phyloP scores from a whole-genome alignment of 2,888 invertebrate species.

The Danaus chrysippus region DNA sequence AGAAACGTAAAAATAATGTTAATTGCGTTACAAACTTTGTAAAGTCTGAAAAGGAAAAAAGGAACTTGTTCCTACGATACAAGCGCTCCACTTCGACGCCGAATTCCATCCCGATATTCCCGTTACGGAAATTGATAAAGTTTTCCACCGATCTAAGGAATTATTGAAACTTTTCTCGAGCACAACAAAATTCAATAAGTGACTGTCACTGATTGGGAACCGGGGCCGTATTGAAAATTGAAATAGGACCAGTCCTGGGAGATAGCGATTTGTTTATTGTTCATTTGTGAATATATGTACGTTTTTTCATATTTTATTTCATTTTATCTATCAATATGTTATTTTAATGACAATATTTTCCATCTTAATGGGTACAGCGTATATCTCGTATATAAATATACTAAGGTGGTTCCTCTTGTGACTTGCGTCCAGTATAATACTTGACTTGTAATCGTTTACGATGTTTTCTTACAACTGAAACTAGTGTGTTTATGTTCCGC shows the following conservation, averaged over 20 bases:
- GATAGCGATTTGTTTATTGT: conserved; percentile 6
- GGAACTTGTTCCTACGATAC: conserved; percentile 11
- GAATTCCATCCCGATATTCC: conserved; percentile 57
- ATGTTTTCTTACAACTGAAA: conserved; percentile 65
- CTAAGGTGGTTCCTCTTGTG: conserved; percentile 7
- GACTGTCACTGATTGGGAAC: conserved; percentile 71
- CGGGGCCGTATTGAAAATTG: conserved; percentile 34
- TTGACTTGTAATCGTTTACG: conserved; percentile 67
- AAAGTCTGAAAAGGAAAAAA: conserved; percentile 15
- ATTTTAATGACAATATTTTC: too few relatives aligned
- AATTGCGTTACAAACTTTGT: conserved; percentile 15
- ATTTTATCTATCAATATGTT: too few relatives aligned
- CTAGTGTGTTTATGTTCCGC: conserved; percentile 58
- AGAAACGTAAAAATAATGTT: background rate
- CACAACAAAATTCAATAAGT: conserved; percentile 78
- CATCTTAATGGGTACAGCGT: too few relatives aligned
- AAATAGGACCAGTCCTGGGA: conserved; percentile 17
- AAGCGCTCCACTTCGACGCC: conserved; percentile 33
- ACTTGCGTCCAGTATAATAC: conserved; percentile 37
- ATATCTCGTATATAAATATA: background rate
- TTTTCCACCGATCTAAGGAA: conserved; percentile 63
- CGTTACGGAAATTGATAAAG: conserved; percentile 76
- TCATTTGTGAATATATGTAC: background rate
- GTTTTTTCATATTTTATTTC: too few relatives aligned
- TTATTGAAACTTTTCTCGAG: conserved; percentile 71